Evolutionary conservation across 2,888 invertebrate genomes (phyloP), one percentile per base, ranked within the genome.

Genomic region (Macaria liturata): DNA sequence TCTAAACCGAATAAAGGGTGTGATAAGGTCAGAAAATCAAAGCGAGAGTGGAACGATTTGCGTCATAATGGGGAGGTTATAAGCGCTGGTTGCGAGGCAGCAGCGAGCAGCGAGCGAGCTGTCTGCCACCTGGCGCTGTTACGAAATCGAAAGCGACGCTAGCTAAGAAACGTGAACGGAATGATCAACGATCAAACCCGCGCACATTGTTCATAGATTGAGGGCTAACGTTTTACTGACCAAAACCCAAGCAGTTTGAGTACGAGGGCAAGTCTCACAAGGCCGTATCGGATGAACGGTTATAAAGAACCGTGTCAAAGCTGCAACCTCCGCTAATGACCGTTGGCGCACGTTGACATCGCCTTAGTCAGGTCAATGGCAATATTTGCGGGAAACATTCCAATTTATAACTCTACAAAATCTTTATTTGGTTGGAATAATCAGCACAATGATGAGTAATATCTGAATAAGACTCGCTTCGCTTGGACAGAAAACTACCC

Each of bases 261-360:
- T 40, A 40, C 54, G 55, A 64, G 62, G 58, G 60, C 64, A 64
- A 58, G 62, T 69, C 66, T 67, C 75, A 75, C 85, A 85, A 88
- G 88, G 87, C 80, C 83, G 78, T 78, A 71, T 75, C 82, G 84
- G 86, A 86, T 84, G 84, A 86, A 78, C 82, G 84, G 81, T 84
- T 80, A 83, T 81, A 80, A 83, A 79, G 81, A 85, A 83, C 83
- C 82, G 76, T 86, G 88, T 84, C 86, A 84, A 75, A 80, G 74
- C 70, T 79, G 80, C 82, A 83, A 78, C 78, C 81, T 78, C 76
- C 72, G 75, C 81, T 80, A 84, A 86, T 84, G 79, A 78, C 65
- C 55, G 52, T 56, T 74, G 75, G 75, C 73, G 75, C 73, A 78
- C 80, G 81, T 56, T 60, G 59, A 60, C 75, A 70, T 72, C 69